These are phyloP conservation scores for Caenorhabditis uteleia DNA, from an alignment of 2,888 invertebrate species.

Conservation along the genomic window DNA sequence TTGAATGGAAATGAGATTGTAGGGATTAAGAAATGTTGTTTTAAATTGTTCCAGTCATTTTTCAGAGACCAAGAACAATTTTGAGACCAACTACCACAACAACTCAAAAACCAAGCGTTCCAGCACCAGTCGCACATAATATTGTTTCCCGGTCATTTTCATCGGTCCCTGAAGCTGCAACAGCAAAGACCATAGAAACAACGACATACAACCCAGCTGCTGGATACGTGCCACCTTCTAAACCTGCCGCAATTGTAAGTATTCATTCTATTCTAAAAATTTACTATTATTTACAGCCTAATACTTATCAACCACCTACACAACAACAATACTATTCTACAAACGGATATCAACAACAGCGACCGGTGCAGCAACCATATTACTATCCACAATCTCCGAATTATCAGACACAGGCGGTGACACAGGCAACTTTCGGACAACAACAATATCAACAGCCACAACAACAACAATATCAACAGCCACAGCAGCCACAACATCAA, in stretches of 20 bases:
- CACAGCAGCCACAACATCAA: slow-evolving; percentile 6
- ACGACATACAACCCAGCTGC: too few species aligned
- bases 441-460: slow-evolving; percentile 9
- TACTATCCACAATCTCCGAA: background rate
- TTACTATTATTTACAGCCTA: too few species aligned
- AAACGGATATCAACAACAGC: background rate
- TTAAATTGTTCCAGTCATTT: background rate
- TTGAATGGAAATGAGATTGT: slow-evolving; percentile 13
- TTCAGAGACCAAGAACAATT: background rate
- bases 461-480: background rate
- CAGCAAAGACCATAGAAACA: too few species aligned
- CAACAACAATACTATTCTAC: background rate
- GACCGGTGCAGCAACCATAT: background rate
- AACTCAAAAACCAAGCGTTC: background rate
- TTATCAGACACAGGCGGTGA: too few species aligned
- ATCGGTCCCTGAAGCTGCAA: slow-evolving; percentile 5
- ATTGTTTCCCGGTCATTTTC: slow-evolving; percentile 21
- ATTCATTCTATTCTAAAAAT: too few species aligned
- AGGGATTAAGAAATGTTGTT: background rate
- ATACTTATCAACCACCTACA: too few species aligned
- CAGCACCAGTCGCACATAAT: background rate
- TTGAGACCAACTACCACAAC: background rate
- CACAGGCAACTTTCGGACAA: too few species aligned
- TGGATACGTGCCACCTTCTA: too few species aligned
- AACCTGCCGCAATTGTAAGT: too few species aligned